These are phyloP conservation scores for Chionis minor DNA, from an alignment of 2,113 vertebrate species.

Conservation along the genomic window DNA sequence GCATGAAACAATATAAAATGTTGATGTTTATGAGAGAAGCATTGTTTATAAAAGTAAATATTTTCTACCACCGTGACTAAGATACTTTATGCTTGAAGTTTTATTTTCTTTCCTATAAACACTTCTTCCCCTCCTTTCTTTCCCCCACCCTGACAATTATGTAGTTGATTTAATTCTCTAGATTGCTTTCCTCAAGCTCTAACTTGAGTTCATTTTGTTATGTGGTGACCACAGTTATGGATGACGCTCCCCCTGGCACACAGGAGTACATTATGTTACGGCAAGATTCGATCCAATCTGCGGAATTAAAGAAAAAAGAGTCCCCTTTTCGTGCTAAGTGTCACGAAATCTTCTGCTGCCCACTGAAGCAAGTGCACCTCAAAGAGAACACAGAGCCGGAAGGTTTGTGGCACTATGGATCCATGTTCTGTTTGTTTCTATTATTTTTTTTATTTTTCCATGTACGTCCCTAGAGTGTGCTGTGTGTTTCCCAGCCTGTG, in stretches of 20 bases:
- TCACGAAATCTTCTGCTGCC: slow-evolving; percentile 99
- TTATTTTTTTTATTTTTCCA: slow-evolving; percentile 49
- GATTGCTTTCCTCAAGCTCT: slow-evolving; percentile 75
- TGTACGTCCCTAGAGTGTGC: slow-evolving; percentile 76
- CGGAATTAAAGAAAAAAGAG: slow-evolving; percentile 99
- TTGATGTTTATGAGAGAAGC: not conserved
- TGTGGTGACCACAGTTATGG: slow-evolving; percentile 98
- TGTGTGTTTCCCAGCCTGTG: slow-evolving; percentile 70
- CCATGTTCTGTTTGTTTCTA: slow-evolving; percentile 79
- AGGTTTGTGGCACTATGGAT: slow-evolving; percentile 92
- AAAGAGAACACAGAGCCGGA: slow-evolving; percentile 97
- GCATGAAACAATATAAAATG: slow-evolving; percentile 12
- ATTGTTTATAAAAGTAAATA: slow-evolving; percentile 7
- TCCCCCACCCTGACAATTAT: slow-evolving; percentile 5
- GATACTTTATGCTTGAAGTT: not conserved
- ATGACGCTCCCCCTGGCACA: slow-evolving; percentile 98
- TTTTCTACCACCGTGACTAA: not conserved
- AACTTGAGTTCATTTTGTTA: slow-evolving; percentile 98
- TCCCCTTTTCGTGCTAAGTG: slow-evolving; percentile 99
- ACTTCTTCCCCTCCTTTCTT: not conserved
- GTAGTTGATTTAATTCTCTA: slow-evolving; percentile 64
- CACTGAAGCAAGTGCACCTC: slow-evolving; percentile 98
- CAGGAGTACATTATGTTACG: slow-evolving; percentile 99
- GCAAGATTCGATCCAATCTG: slow-evolving; percentile 99
- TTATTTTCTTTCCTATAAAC: not conserved